phyloP scores from a whole-genome alignment of 2,113 vertebrate species.

The Tricholaema leucomelas region DNA sequence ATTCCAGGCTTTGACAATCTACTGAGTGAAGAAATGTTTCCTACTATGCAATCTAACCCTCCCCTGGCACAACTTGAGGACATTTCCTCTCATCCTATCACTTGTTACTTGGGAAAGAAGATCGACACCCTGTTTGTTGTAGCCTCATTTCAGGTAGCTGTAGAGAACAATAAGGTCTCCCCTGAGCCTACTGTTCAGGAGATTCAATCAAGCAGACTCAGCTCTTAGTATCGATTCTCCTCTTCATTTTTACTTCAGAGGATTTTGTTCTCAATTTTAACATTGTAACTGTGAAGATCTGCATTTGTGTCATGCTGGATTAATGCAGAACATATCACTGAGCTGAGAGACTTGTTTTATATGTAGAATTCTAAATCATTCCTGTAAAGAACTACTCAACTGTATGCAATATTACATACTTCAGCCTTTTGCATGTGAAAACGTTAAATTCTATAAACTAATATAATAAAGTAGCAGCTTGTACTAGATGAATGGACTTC shows the following conservation, averaged over 20 bases:
- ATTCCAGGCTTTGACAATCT: neutral
- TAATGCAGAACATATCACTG: neutral
- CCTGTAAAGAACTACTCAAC: neutral
- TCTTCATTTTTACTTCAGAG: neutral
- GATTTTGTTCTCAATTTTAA: neutral
- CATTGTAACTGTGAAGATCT: neutral
- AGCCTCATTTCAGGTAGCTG: neutral
- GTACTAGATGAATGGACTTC: neutral
- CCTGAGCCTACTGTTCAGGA: neutral
- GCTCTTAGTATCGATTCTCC: neutral
- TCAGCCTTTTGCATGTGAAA: neutral
- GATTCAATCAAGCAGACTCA: neutral
- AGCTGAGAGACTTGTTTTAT: neutral
- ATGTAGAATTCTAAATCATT: neutral
- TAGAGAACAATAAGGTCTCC: neutral
- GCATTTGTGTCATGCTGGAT: neutral
- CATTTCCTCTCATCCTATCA: neutral
- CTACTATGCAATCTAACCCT: neutral
- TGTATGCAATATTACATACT: neutral
- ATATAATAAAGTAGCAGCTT: neutral
- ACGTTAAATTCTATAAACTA: neutral
- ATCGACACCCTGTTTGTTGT: fast-evolving
- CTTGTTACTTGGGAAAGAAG: neutral
- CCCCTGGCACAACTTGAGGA: neutral
- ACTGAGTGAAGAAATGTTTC: neutral